Evolutionary conservation across 53 echinoderm and acorn worm species (phyloP), one percentile per base, ranked within the genome.

Genomic region (Paracentrotus lividus): DNA sequence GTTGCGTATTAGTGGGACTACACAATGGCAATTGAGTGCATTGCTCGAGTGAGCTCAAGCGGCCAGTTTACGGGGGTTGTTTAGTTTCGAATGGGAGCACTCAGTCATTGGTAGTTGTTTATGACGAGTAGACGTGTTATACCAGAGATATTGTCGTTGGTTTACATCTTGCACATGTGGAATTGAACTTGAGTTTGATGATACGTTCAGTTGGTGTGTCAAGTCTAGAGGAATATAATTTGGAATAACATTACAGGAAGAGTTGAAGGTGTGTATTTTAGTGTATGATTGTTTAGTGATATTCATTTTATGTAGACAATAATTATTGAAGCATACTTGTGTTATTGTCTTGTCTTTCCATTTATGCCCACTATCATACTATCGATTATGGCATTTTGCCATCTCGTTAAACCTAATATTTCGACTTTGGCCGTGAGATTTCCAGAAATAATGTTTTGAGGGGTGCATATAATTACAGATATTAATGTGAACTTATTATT

Each of bases 71-170:
- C 14, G 75, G 10, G 75, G 33, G 49, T 85, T 85, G 51, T 85
- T 47, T 85, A 27, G 85, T 49, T 85, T 85, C 52, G 85, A 49
- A 52, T 49, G 85, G 47, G n/a, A n/a, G n/a, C n/a, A n/a, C n/a
- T n/a, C 14, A 14, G 52, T 31, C 49, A 4, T n/a, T 40, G 72
- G 72, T 40, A 40, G 72, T 72, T 72, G 72, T 72, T 72, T 72
- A 18, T 72, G 40, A 72, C 33, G 1, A 72, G 5, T 21, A 10
- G 8, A 18, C 20, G 72, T 72, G 36, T 32, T 36, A 40, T 72
- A 36, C 16, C 72, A 16, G n/a, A 72, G 38, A 18, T 36, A 18
- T 15, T 69, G 27, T 40, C 16, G 69, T 9, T 16, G 38, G 38
- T 3, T 5, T 34, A 38, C 38, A n/a, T n/a, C n/a, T n/a, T n/a